Evolutionary conservation across 2,113 vertebrate species (phyloP).

Genomic region (Plestiodon gilberti): DNA sequence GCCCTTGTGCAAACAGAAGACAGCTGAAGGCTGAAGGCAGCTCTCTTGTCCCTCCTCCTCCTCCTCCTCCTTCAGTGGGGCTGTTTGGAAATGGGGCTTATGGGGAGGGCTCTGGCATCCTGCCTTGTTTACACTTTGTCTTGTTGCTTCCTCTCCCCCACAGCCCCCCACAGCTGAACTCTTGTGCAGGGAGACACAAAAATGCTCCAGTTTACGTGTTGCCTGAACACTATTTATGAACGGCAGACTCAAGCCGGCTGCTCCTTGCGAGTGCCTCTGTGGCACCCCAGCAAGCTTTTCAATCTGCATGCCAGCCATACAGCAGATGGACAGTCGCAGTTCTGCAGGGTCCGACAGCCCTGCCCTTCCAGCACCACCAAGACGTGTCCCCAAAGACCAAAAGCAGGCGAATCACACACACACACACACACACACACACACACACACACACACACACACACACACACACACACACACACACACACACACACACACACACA

Average conservation of each 20-base stretch:
- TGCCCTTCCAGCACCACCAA: not conserved
- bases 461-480: too few relatives aligned
- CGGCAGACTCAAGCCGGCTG: not conserved
- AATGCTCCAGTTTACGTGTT: not conserved
- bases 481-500: too few relatives aligned
- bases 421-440: too few relatives aligned
- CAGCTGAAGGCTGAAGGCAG: conserved; percentile 57
- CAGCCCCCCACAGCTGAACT: not conserved
- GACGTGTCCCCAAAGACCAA: too few relatives aligned
- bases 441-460: too few relatives aligned
- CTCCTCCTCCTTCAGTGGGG: not conserved
- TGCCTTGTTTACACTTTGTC: conserved; percentile 40
- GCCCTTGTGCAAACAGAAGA: conserved; percentile 21
- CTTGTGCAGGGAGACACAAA: fast-evolving
- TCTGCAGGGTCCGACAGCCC: not conserved
- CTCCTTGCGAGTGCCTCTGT: not conserved
- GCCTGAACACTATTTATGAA: fast-evolving
- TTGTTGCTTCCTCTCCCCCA: not conserved
- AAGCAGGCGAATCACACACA: too few relatives aligned
- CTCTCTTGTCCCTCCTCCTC: not conserved
- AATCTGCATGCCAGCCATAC: not conserved
- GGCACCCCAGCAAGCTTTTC: not conserved
- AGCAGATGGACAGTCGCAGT: not conserved
- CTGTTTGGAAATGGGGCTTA: not conserved
- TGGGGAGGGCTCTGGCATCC: not conserved